Percentiles rank a stretch among this genome's conserved stretches.
phyloP scores from a whole-genome alignment of 2,888 invertebrate genomes.

The Tineola bisselliella region DNA sequence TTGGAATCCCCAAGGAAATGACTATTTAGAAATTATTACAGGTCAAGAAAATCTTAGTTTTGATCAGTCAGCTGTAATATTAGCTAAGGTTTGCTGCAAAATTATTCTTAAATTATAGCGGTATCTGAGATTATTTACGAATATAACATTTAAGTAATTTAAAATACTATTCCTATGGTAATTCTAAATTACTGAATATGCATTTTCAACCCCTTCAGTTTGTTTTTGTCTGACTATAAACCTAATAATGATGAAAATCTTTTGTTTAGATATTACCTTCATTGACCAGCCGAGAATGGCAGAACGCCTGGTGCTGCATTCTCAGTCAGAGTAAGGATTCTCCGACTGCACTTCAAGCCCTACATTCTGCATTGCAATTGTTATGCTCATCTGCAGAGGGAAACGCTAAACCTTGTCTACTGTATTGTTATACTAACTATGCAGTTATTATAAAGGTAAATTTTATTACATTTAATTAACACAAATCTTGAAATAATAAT shows the following conservation, averaged over 20 bases:
- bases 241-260: too few relatives aligned
- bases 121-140: too few relatives aligned
- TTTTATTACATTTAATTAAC: not conserved
- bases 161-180: too few relatives aligned
- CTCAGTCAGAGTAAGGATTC: constrained; percentile 23
- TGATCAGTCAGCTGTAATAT: constrained; percentile 30
- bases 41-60: constrained; percentile 28
- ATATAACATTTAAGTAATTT: too few relatives aligned
- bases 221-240: too few relatives aligned
- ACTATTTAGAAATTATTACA: constrained; percentile 39
- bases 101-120: not conserved
- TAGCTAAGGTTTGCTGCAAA: constrained; percentile 33
- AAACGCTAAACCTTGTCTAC: constrained; percentile 34
- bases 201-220: too few relatives aligned
- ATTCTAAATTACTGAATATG: too few relatives aligned
- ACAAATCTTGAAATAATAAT: too few relatives aligned
- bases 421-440: constrained; percentile 42
- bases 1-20: constrained; percentile 40
- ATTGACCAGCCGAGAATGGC: constrained; percentile 41
- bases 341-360: constrained; percentile 25
- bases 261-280: constrained; percentile 36
- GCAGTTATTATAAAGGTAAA: constrained; percentile 39
- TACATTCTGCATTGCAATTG: constrained; percentile 31
- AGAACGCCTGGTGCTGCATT: constrained; percentile 40
- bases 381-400: constrained; percentile 29